A percentile compares a stretch with the other conserved stretches of the same genome.
Evolutionary conservation across 2,113 vertebrate genomes (phyloP).

Genomic region (zebrafish (Danio rerio)): GRCz12tu NC_133181.1:30422501-30423000

Average conservation of each 20-base stretch:
- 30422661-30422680: slow-evolving; percentile 57
- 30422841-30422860: slow-evolving; percentile 16
- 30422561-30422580: slow-evolving; percentile 50
- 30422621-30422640: slow-evolving; percentile 49
- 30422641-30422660: slow-evolving; percentile 57
- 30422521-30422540: slow-evolving; percentile 50
- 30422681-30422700: slow-evolving; percentile 65
- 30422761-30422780: slow-evolving; percentile 60
- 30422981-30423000: too few relatives aligned
- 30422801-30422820: slow-evolving; percentile 64
- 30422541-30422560: slow-evolving; percentile 42
- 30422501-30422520: slow-evolving; percentile 20
- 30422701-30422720: slow-evolving; percentile 63
- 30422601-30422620: slow-evolving; percentile 52
- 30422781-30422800: slow-evolving; percentile 55
- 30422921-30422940: slow-evolving; percentile 17
- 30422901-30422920: not conserved
- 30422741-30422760: slow-evolving; percentile 70
- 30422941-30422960: not conserved
- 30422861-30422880: slow-evolving; percentile 32
- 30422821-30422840: slow-evolving; percentile 9
- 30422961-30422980: not conserved
- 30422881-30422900: slow-evolving; percentile 1
- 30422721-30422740: slow-evolving; percentile 69
- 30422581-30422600: slow-evolving; percentile 18